Conservation (phyloP, 1,140 invertebrate genomes). For the Cepaea nemoralis region DNA sequence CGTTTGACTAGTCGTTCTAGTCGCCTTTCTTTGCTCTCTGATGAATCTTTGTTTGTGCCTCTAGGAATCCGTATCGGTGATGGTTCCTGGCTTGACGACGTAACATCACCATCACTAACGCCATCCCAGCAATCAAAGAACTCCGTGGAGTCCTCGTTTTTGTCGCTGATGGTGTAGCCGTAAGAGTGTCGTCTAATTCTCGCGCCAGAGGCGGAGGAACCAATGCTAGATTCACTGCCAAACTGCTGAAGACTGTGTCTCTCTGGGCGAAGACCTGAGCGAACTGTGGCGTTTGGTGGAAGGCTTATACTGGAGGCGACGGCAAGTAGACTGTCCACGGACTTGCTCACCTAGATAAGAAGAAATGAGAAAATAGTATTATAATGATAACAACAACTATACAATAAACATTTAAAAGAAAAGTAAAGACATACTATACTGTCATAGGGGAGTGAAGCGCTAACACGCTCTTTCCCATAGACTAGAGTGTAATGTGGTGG, state of each 20-base stretch:
- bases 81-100: slow-evolving; percentile 33
- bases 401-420: too few species aligned
- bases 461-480: too few species aligned
- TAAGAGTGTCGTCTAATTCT: slow-evolving; percentile 29
- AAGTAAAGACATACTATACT: too few species aligned
- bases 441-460: too few species aligned
- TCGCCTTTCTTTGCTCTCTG: not conserved
- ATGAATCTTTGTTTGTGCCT: not conserved
- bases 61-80: slow-evolving; percentile 1
- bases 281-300: slow-evolving; percentile 15
- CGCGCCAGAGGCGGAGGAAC: not conserved
- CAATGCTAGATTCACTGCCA: not conserved
- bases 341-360: slow-evolving; percentile 38
- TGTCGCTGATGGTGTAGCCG: not conserved
- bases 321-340: slow-evolving; percentile 36
- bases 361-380: too few species aligned
- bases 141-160: not conserved
- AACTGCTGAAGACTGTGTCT: slow-evolving; percentile 26
- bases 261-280: not conserved
- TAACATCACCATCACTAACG: not conserved
- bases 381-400: too few species aligned
- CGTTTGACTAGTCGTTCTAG: not conserved
- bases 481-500: too few species aligned
- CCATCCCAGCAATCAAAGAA: not conserved
- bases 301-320: slow-evolving; percentile 36